Base-by-base conservation (phyloP, 2,797 vertebrate genomes). In the Gorsachius magnificus region DNA sequence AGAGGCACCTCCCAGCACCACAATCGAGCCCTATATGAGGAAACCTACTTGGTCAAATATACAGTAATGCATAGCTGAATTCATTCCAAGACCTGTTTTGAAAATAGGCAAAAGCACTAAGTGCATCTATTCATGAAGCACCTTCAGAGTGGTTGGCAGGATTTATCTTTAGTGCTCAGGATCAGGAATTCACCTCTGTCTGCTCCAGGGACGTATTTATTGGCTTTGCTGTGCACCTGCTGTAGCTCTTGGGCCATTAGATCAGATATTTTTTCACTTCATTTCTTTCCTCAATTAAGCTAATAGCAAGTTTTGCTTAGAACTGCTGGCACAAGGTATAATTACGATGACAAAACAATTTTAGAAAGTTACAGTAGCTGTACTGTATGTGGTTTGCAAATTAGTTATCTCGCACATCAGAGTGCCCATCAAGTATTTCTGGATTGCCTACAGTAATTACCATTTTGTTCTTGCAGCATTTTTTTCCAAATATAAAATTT, bases 291-390 rank as follows among this genome's bases (percentile, higher is more conserved):
- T 77, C 89, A 96, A 92, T 96, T 95, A 96, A 85, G 53, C 13
- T 96, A 96, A 97, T 96, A 93, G 60, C 58, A 91, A 95, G 93
- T 95, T 96, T 90, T 87, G 64, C 92, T 91, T 87, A 68, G 92
- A 95, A 82, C 57, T 70, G 48, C 81, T 87, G 71, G 83, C 78
- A 91, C 20, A 60, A 93, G 74, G 48, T 92, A 61, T 72, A 94
- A 95, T 96, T 96, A 92, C 4, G 18, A 77, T 83, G 89, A 96
- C 95, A 96, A 96, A 96, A 93, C 70, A 93, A 70, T 85, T 95
- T 89, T 53, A 80, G 71, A 45, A 58, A 70, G 87, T 77, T 91
- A 63, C 51, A 28, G 35, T 76, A 92, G 60, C 68, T 72, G 17
- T 87, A 89, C 36, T 64, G 22, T 54, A 41, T 45, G 38, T 36